A percentile compares a stretch with the other conserved stretches of the same genome.
These are phyloP conservation scores for Linnaemya vulpina DNA, from an alignment of 2,888 invertebrate species.

Conservation along the genomic window DNA sequence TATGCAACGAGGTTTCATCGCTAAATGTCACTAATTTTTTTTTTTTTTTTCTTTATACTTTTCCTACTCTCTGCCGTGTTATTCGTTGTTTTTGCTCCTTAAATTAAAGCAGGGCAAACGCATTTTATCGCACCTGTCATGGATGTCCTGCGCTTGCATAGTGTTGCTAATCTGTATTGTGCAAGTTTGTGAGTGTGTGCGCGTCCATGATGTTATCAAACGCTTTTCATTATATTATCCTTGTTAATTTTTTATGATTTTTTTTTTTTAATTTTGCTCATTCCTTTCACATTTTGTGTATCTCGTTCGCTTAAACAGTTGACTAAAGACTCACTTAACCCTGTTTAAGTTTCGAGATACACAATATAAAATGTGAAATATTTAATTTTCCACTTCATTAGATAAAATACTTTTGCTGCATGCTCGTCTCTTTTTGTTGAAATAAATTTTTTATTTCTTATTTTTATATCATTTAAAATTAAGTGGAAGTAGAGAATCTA, in stretches of 20 bases:
- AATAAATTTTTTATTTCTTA: conserved; percentile 19
- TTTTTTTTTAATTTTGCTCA: conserved; percentile 8
- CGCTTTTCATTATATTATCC: background rate
- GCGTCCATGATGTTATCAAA: background rate
- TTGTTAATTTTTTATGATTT: conserved; percentile 7
- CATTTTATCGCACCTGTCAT: conserved; percentile 44
- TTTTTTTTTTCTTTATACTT: background rate
- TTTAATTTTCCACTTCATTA: conserved; percentile 65
- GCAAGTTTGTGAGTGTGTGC: background rate
- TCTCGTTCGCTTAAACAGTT: conserved; percentile 47
- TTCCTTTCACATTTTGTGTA: conserved; percentile 4
- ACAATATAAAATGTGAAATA: conserved; percentile 43
- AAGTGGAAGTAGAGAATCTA: background rate
- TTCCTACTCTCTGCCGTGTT: background rate
- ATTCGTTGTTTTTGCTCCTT: background rate
- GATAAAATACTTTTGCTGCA: conserved; percentile 17
- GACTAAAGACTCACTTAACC: conserved; percentile 60
- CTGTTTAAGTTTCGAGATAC: conserved; percentile 25
- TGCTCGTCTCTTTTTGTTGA: background rate
- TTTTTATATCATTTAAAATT: background rate
- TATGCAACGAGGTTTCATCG: background rate
- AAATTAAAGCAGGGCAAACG: conserved; percentile 51
- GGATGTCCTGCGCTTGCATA: background rate
- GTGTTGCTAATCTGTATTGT: conserved; percentile 5
- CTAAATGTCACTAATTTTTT: background rate